Evolutionary conservation across 2,888 invertebrate species (phyloP).

Genomic region (Baccha elongata): DNA sequence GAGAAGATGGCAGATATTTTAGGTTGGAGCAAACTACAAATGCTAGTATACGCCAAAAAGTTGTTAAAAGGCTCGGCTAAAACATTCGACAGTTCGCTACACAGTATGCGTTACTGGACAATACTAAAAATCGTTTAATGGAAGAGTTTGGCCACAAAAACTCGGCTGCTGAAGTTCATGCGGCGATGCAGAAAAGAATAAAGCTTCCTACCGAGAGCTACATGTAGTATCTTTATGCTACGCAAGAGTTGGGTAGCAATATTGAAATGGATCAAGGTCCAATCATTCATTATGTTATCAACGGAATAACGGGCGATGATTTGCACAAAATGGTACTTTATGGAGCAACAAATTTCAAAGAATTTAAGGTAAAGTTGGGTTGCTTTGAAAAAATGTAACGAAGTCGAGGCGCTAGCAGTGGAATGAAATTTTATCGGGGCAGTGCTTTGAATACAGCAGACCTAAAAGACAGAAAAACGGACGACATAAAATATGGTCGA

Average conservation of each 20-base stretch:
- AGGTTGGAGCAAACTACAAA: background rate
- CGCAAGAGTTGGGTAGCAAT: background rate
- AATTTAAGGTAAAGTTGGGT: background rate
- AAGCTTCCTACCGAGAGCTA: constrained; percentile 1
- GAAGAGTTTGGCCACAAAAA: background rate
- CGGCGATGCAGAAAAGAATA: background rate
- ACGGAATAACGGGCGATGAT: background rate
- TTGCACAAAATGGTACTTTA: background rate
- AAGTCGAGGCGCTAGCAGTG: background rate
- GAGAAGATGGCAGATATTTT: constrained; percentile 1
- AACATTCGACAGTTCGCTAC: background rate
- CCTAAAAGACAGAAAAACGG: background rate
- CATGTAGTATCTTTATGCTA: background rate
- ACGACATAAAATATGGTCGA: background rate
- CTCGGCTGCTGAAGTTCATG: background rate
- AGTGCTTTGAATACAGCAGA: background rate
- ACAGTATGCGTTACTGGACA: background rate
- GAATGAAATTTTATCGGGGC: background rate
- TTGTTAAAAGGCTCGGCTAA: background rate
- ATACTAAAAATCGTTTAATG: background rate
- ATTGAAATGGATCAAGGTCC: background rate
- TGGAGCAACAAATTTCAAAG: background rate
- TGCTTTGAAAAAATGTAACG: background rate
- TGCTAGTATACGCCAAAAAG: background rate
- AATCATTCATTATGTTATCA: background rate